These are phyloP conservation scores for Phylloscopus collybita DNA, from an alignment of 2,797 vertebrate species.

Conservation along the genomic window DNA sequence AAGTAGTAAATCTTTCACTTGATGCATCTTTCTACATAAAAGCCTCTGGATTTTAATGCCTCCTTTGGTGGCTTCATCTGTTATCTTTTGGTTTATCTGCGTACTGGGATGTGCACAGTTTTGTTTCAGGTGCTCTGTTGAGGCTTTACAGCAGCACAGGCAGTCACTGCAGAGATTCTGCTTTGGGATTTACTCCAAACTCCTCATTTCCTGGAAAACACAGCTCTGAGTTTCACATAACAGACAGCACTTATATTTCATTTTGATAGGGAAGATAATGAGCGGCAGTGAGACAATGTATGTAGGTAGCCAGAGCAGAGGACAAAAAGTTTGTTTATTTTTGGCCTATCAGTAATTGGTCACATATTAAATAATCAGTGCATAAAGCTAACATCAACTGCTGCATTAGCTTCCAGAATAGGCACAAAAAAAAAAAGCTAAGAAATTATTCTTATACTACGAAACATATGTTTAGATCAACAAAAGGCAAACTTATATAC, in stretches of 20 bases:
- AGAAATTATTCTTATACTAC: background rate
- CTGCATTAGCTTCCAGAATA: background rate
- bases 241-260: background rate
- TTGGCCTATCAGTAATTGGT: background rate
- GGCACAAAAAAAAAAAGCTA: background rate
- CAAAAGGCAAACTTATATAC: background rate
- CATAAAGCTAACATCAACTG: background rate
- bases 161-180: background rate
- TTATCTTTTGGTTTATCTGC: background rate
- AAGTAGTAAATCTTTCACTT: constrained; percentile 54
- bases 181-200: constrained; percentile 10
- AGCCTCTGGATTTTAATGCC: background rate
- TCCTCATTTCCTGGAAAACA: constrained; percentile 5
- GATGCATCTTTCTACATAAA: constrained; percentile 34
- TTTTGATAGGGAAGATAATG: background rate
- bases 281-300: background rate
- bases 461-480: background rate
- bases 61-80: constrained; percentile 17
- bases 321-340: background rate
- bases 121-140: background rate
- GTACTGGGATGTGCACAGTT: background rate
- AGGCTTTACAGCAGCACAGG: background rate
- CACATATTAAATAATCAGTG: background rate
- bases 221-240: background rate
- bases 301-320: background rate